These are phyloP conservation scores for Buteo buteo DNA, from an alignment of 2,113 vertebrate genomes.

Conservation along the genomic window DNA sequence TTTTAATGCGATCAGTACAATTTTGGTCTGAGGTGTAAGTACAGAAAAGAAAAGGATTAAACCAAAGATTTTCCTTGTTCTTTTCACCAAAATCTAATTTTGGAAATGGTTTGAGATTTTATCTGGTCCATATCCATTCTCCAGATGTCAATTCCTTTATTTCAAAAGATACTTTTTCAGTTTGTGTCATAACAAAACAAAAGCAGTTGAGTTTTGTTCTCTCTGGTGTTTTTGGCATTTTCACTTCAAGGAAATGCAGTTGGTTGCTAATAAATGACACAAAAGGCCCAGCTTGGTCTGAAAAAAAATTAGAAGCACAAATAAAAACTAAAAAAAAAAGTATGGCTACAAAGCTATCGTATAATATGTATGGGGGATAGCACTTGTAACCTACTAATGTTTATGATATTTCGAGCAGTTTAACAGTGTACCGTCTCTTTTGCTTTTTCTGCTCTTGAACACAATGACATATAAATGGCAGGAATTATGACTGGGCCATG, in stretches of 20 bases:
- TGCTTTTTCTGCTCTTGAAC: not conserved
- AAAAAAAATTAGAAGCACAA: not conserved
- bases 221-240: not conserved
- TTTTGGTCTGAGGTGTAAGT: not conserved
- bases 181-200: not conserved
- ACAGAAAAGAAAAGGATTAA: not conserved
- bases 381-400: not conserved
- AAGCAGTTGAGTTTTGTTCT: not conserved
- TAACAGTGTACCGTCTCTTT: not conserved
- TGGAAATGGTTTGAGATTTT: not conserved
- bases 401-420: not conserved
- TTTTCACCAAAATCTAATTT: not conserved
- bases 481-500: not conserved
- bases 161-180: not conserved
- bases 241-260: not conserved
- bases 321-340: not conserved
- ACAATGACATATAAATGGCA: not conserved
- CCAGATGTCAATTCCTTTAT: not conserved
- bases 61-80: not conserved
- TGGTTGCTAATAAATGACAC: not conserved
- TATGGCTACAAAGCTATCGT: not conserved
- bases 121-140: not conserved
- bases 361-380: not conserved
- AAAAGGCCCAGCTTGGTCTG: not conserved
- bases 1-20: not conserved